phyloP scores from a whole-genome alignment of 2,113 vertebrate genomes.

The Mandrillus leucophaeus region DNA sequence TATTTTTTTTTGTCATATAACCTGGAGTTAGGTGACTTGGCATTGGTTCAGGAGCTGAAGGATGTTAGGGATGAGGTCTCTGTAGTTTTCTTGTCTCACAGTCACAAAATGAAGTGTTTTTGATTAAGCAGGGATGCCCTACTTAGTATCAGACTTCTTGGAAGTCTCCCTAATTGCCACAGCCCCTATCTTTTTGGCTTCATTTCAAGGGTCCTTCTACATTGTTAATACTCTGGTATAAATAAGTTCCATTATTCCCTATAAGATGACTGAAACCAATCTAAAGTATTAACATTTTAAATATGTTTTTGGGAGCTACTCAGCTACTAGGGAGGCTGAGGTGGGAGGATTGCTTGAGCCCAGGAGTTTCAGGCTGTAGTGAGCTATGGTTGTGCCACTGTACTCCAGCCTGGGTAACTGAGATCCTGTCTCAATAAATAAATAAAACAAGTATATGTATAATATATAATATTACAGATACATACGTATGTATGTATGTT shows the following conservation, averaged over 20 bases:
- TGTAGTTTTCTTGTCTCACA: background rate
- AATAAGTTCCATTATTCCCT: conserved; percentile 6
- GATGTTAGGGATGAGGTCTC: background rate
- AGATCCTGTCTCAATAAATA: no score
- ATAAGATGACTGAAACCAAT: background rate
- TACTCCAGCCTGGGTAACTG: no score
- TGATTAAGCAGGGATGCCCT: background rate
- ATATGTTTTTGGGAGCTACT: background rate
- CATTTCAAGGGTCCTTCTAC: background rate
- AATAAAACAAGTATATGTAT: no score
- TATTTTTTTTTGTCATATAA: background rate
- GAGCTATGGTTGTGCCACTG: no score
- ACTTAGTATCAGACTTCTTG: background rate
- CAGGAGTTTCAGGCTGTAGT: no score
- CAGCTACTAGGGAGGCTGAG: no score
- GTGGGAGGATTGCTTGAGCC: no score
- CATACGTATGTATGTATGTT: background rate
- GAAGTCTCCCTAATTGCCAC: background rate
- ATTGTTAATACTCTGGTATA: conserved; percentile 25
- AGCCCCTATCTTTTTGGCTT: background rate
- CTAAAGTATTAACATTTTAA: conserved; percentile 29
- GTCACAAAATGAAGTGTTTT: background rate
- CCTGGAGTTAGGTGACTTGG: background rate
- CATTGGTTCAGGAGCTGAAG: background rate
- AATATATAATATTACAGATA: no score